A percentile compares a stretch with the other conserved stretches of the same genome.
These are phyloP conservation scores for Microcebus lehilahytsara DNA, from an alignment of 2,113 vertebrate species.

Conservation along the genomic window DNA sequence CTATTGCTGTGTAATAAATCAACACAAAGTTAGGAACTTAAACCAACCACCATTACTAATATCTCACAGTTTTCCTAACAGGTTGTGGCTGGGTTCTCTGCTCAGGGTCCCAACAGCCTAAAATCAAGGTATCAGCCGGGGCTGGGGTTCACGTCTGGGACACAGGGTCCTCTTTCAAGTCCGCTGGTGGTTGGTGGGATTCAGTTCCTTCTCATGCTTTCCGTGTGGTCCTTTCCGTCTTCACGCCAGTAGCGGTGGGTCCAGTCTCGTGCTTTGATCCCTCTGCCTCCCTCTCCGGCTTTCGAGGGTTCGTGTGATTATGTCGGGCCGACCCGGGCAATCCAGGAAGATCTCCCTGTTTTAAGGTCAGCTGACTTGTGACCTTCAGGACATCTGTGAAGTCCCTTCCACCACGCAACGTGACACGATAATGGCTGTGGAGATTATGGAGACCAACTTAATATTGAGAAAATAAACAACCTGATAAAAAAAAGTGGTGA, in stretches of 20 bases:
- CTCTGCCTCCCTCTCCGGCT: background rate
- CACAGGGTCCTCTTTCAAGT: background rate
- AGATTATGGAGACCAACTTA: background rate
- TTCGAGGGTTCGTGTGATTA: background rate
- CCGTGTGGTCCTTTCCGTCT: background rate
- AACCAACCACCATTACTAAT: background rate
- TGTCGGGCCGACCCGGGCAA: background rate
- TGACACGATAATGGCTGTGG: background rate
- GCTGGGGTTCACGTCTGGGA: background rate
- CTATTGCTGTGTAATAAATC: background rate
- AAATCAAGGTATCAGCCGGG: accelerated
- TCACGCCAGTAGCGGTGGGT: accelerated
- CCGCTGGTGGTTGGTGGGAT: background rate
- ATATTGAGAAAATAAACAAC: background rate
- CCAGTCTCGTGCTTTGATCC: background rate
- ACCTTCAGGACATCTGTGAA: background rate
- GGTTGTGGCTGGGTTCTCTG: no score
- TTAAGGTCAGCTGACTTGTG: background rate
- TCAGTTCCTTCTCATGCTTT: accelerated
- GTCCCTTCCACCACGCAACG: background rate
- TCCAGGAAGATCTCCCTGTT: no score
- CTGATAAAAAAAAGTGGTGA: background rate
- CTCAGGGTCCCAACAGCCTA: background rate
- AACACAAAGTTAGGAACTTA: background rate
- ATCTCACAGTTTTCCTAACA: background rate